These are phyloP conservation scores for Nephrotoma flavescens DNA, from an alignment of 2,888 invertebrate species.

Conservation along the genomic window DNA sequence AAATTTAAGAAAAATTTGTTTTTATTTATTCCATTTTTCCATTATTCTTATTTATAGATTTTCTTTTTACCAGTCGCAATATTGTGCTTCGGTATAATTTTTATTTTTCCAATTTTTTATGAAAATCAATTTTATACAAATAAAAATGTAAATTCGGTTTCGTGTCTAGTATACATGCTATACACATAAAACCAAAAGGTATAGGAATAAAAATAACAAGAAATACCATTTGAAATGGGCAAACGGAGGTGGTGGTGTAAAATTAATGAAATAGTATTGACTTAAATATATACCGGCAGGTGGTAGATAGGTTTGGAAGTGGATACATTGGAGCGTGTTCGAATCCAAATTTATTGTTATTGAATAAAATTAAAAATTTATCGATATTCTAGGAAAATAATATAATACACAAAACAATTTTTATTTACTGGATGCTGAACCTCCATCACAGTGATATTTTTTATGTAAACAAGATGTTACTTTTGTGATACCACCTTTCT, in stretches of 20 bases:
- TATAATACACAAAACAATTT: not conserved
- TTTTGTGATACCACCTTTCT: not conserved
- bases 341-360: not conserved
- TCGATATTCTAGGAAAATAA: not conserved
- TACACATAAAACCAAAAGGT: not conserved
- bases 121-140: not conserved
- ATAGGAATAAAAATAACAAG: not conserved
- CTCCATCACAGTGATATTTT: not conserved
- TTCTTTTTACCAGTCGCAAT: not conserved
- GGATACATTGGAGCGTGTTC: not conserved
- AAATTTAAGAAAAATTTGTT: not conserved
- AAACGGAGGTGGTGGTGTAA: not conserved
- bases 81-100: not conserved
- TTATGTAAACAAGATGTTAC: not conserved
- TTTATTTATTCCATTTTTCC: not conserved
- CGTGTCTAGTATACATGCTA: not conserved
- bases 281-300: not conserved
- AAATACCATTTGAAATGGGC: no score
- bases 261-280: not conserved
- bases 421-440: not conserved
- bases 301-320: not conserved
- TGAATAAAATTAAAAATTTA: not conserved
- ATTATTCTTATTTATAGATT: not conserved
- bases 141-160: not conserved
- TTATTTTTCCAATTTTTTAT: not conserved